phyloP scores from a whole-genome alignment of 1,140 invertebrate genomes.

The Meloidogyne exigua region DNA sequence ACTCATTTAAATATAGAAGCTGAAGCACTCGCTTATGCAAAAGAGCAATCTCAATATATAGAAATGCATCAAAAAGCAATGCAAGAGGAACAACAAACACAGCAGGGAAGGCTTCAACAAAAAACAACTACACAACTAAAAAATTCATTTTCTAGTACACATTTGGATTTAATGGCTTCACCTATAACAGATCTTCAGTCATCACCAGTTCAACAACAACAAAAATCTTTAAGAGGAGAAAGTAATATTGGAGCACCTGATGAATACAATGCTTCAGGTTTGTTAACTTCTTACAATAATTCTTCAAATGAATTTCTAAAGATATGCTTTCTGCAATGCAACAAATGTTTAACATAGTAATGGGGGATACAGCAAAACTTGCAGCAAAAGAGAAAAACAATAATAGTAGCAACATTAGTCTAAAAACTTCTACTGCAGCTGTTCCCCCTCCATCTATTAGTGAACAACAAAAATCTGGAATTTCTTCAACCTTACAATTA shows the following conservation, averaged over 20 bases:
- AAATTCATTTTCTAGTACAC: conserved; percentile 7
- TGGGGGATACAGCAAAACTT: conserved; percentile 13
- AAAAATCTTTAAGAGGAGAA: conserved; percentile 11
- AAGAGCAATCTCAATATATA: conserved; percentile 44
- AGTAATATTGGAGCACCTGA: conserved; percentile 7
- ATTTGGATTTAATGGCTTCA: conserved; percentile 18
- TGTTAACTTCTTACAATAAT: neutral
- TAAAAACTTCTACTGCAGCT: neutral
- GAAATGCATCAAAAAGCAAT: conserved; percentile 41
- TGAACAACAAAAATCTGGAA: neutral
- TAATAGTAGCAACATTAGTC: conserved; percentile 7
- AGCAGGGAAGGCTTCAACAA: conserved; percentile 13
- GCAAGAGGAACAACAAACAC: conserved; percentile 40
- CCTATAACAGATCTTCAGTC: conserved; percentile 14
- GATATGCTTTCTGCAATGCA: conserved; percentile 34
- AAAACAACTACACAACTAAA: neutral
- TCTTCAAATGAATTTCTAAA: neutral
- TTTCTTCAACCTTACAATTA: neutral
- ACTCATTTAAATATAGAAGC: conserved; percentile 33
- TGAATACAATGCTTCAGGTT: conserved; percentile 17
- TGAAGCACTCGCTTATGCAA: conserved; percentile 43
- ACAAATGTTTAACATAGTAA: conserved; percentile 34
- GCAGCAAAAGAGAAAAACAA: neutral
- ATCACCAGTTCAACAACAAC: conserved; percentile 20
- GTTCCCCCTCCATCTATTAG: neutral